Conservation (phyloP, 1,140 invertebrate genomes). For the Saccostrea cuccullata region DNA sequence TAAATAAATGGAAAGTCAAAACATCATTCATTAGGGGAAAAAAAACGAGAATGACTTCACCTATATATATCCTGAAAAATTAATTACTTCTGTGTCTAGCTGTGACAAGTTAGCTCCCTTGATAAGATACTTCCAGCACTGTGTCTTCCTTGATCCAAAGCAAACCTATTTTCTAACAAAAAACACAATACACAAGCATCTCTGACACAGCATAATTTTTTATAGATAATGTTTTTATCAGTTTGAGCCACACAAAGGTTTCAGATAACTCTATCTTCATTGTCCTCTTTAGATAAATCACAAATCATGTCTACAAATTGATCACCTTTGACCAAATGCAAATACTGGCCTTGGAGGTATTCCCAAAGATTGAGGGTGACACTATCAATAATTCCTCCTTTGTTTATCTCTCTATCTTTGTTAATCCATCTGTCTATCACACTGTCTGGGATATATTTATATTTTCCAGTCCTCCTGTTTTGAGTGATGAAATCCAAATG, state of each 20-base stretch:
- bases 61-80: background rate
- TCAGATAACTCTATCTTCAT: constrained; percentile 14
- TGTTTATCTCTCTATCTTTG: background rate
- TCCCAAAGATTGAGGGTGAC: background rate
- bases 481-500: background rate
- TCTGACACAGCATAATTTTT: background rate
- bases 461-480: background rate
- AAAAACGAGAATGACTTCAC: background rate
- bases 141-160: background rate
- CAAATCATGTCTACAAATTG: background rate
- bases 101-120: constrained; percentile 9
- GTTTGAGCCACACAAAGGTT: background rate
- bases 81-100: background rate
- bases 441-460: background rate
- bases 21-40: constrained; percentile 1
- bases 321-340: background rate
- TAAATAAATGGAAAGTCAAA: constrained; percentile 10
- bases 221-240: background rate
- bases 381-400: constrained; percentile 21
- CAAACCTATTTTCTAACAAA: background rate
- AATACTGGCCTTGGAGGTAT: background rate
- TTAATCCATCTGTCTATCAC: constrained; percentile 19
- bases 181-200: background rate
- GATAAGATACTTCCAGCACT: background rate
- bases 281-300: constrained; percentile 13